Evolutionary conservation across 1,140 invertebrate species (phyloP).

Genomic region (Pseudachorutes palmiensis): DNA sequence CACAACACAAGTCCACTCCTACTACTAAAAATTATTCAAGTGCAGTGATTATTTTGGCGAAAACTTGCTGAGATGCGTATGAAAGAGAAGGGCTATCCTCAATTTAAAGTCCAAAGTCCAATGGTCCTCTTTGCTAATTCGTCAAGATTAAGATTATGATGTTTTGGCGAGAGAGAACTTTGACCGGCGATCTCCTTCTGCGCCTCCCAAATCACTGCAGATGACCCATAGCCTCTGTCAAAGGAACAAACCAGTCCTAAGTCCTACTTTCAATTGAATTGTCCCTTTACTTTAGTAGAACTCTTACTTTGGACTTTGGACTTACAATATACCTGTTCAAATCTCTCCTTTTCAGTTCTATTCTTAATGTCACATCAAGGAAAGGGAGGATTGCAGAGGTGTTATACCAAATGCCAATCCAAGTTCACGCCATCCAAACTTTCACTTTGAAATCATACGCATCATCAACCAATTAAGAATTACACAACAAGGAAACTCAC

Average conservation of each 20-base stretch:
- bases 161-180: background rate
- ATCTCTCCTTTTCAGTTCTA: background rate
- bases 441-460: too few species aligned
- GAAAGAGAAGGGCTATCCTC: background rate
- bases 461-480: slow-evolving; percentile 2
- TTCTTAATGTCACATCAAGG: background rate
- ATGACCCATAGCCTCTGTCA: too few species aligned
- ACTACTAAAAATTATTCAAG: background rate
- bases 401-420: too few species aligned
- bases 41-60: background rate
- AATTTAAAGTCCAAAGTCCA: slow-evolving; percentile 10
- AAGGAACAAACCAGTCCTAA: background rate
- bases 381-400: too few species aligned
- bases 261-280: background rate
- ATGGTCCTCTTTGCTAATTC: background rate
- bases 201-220: too few species aligned
- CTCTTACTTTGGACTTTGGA: background rate
- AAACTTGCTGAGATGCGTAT: background rate
- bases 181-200: background rate
- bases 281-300: too few species aligned
- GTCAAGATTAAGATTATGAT: too few species aligned
- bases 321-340: background rate
- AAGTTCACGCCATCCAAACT: too few species aligned
- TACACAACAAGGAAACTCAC: too few species aligned
- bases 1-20: too few species aligned